phyloP scores from a whole-genome alignment of 2,888 invertebrate species.

The Ditula angustiorana region DNA sequence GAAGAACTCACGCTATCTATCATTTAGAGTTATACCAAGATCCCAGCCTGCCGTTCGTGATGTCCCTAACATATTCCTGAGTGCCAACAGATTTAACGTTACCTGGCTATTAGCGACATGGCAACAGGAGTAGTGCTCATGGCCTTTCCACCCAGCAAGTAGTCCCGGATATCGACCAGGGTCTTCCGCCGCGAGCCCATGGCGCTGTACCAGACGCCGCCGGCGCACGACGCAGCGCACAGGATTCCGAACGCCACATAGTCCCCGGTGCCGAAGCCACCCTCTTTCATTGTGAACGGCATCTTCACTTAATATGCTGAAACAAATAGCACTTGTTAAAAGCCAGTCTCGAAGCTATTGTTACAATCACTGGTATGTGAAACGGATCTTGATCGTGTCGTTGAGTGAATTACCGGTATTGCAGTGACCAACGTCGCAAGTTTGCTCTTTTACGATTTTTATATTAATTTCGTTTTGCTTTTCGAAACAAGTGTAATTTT shows the following conservation, averaged over 20 bases:
- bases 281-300: conserved; percentile 74
- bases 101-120: conserved; percentile 37
- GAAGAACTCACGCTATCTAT: too few species aligned
- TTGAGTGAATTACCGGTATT: too few species aligned
- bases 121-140: conserved; percentile 92
- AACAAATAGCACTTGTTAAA: too few species aligned
- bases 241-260: conserved; percentile 90
- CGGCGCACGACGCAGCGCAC: conserved; percentile 89
- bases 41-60: background rate
- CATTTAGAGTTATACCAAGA: too few species aligned
- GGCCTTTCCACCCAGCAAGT: conserved; percentile 90
- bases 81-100: background rate
- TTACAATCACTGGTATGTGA: too few species aligned
- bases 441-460: too few species aligned
- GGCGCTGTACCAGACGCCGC: conserved; percentile 89
- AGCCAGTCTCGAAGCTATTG: too few species aligned
- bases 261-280: conserved; percentile 70
- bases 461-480: too few species aligned
- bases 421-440: too few species aligned
- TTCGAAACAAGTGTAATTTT: too few species aligned
- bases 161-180: conserved; percentile 87
- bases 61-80: background rate
- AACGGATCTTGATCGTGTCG: too few species aligned
- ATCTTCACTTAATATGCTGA: conserved; percentile 52
- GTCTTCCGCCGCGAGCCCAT: conserved; percentile 79